Percentiles rank a stretch among this genome's conserved stretches.
Conservation (phyloP, 2,113 vertebrate genomes). For the Pelvicachromis taeniatus region DNA sequence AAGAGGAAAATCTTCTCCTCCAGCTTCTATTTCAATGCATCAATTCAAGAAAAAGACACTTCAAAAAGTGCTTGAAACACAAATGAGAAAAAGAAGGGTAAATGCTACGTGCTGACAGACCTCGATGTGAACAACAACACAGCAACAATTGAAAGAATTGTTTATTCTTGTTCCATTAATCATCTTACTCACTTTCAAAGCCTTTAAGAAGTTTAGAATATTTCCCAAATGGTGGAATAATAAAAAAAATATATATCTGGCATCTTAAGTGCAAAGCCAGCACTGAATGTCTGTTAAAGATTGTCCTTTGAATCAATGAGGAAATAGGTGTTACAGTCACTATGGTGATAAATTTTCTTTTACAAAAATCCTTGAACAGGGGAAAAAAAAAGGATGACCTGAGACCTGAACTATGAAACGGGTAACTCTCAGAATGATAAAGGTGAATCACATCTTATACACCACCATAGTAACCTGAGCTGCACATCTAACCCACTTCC, state of each 20-base stretch:
- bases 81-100: background rate
- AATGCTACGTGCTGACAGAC: background rate
- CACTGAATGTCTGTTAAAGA: background rate
- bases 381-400: background rate
- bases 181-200: background rate
- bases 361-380: background rate
- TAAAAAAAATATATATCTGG: background rate
- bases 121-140: background rate
- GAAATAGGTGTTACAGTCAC: background rate
- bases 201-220: background rate
- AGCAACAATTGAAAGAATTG: background rate
- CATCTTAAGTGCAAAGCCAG: background rate
- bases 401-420: background rate
- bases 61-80: background rate
- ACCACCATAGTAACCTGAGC: background rate
- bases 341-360: background rate
- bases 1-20: background rate
- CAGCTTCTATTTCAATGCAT: background rate
- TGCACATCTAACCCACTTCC: background rate
- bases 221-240: background rate
- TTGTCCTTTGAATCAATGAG: background rate
- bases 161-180: background rate
- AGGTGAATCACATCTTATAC: background rate
- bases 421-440: background rate
- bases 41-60: background rate